Conservation (phyloP, 1,140 invertebrate genomes). For the Acromyrmex heyeri region DNA sequence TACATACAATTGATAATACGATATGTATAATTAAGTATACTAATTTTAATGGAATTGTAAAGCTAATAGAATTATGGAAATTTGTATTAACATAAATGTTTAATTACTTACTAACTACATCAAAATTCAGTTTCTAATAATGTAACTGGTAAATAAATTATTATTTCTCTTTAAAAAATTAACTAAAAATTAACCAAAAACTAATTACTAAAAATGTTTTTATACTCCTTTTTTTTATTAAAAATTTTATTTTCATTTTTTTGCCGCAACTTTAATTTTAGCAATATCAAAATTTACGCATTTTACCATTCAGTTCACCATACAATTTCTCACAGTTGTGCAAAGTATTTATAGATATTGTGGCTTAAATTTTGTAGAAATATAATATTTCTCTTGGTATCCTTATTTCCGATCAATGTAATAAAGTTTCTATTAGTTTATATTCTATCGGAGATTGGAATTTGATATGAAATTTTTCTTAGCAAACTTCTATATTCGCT, state of each 20-base stretch:
- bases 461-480: not conserved
- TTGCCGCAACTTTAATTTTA: not conserved
- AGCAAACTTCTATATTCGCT: not conserved
- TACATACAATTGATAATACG: not conserved
- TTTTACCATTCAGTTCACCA: not conserved
- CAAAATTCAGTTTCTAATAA: conserved; percentile 4
- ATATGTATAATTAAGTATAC: conserved; percentile 12
- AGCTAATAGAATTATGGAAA: not conserved
- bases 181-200: too few species aligned
- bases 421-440: not conserved
- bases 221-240: not conserved
- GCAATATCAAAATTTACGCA: not conserved
- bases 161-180: not conserved
- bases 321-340: not conserved
- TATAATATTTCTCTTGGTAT: not conserved
- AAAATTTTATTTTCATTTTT: not conserved
- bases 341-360: not conserved
- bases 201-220: not conserved
- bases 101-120: not conserved
- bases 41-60: conserved; percentile 3
- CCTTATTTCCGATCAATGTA: not conserved
- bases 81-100: not conserved
- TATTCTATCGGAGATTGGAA: not conserved
- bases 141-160: not conserved
- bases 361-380: not conserved